phyloP scores from a whole-genome alignment of 2,113 vertebrate species.

The Gambusia affinis region DNA sequence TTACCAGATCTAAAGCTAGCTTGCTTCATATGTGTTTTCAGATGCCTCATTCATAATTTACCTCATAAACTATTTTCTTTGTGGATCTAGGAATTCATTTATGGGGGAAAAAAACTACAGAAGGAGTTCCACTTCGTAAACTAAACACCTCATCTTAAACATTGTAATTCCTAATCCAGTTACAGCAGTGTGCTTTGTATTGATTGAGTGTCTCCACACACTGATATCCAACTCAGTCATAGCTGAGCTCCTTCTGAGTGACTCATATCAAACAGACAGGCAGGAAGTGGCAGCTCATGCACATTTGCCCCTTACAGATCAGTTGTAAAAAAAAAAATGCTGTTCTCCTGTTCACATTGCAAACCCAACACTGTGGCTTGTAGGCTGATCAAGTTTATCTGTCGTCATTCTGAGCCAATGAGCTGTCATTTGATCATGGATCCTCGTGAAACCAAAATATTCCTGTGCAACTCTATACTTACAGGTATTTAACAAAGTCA shows the following conservation, averaged over 20 bases:
- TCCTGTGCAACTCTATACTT: not conserved
- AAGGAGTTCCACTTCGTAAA: not conserved
- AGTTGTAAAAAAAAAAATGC: not conserved
- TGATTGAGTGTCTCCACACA: not conserved
- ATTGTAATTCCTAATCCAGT: not conserved
- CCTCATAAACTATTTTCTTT: not conserved
- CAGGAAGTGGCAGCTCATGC: not conserved
- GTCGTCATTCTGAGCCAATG: not conserved
- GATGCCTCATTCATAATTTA: not conserved
- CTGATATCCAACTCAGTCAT: too few species aligned
- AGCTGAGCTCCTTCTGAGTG: not conserved
- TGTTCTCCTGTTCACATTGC: not conserved
- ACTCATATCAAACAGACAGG: not conserved
- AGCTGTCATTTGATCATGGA: not conserved
- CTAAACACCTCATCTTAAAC: not conserved
- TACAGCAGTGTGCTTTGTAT: not conserved
- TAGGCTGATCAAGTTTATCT: not conserved
- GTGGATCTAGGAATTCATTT: not conserved
- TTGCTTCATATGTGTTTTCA: not conserved
- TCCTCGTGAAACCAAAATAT: not conserved
- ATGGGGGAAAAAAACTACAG: not conserved
- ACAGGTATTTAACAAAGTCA: too few species aligned
- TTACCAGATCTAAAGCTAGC: not conserved
- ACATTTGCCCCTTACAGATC: not conserved
- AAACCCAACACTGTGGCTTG: not conserved